Base-by-base conservation (phyloP, 53 echinoderm and acorn worm genomes). In the Astropecten irregularis region DNA sequence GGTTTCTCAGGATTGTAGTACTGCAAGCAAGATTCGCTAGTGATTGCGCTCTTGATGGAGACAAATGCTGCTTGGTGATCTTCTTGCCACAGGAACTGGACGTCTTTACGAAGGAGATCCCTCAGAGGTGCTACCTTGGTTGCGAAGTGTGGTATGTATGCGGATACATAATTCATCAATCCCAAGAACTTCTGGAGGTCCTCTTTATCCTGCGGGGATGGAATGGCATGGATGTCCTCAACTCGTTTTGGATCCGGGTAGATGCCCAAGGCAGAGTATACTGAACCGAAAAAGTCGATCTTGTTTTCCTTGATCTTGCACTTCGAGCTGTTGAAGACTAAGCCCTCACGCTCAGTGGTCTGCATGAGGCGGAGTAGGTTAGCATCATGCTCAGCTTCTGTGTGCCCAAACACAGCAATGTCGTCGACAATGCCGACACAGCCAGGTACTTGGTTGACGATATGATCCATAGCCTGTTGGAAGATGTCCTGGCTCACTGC, bases 401-500 rank as follows among this genome's bases (percentile, higher is more conserved):
- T 56, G 23, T 11, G 2, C 7, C 56, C 56, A 56, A 22, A 56
- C 5, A 23, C 56, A 2, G 56, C 26, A 11, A 56, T 51, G 51
- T 16, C 51, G 51, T 51, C 51, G 9, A 19, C 51, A 16, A 51
- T 51, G 6, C 51, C 51, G n/a, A 62, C 87, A 86, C 20, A 86
- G 40, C 88, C 82, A 28, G 88, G 63, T 13, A 88, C 37, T 9
- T 56, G 30, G 11, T 61, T n/a, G 47, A 85, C 66, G 51, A 90
- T 85, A 18, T 65, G 20, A 40, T 90, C 90, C 79, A 90, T 90
- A 2, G 52, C 67, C 55, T 89, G 76, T 39, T 77, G 87, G 55
- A 91, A 91, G 25, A 91, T 49, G 66, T 90, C 93, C 49, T 93
- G 93, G 57, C 93, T 93, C 14, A 66, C 66, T 9, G 52, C 40